Evolutionary conservation across 2,888 invertebrate genomes (phyloP).

Genomic region (Pseudococcus jackbeardsleyi): DNA sequence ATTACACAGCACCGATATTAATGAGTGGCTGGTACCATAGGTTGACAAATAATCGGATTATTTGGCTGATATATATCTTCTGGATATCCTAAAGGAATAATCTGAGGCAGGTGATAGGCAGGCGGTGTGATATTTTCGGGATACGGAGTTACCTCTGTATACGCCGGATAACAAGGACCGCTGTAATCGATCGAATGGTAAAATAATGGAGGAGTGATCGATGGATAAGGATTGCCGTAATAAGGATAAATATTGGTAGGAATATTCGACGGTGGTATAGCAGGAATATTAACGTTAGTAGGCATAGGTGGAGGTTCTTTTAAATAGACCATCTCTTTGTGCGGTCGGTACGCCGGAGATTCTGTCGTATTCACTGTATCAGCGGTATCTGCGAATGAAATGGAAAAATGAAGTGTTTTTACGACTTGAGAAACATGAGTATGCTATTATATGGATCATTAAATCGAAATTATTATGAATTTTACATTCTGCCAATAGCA

Average conservation of each 20-base stretch:
- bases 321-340: not conserved
- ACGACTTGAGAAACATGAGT: not conserved
- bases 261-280: not conserved
- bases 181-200: constrained; percentile 50
- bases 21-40: constrained; percentile 26
- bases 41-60: constrained; percentile 49
- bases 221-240: constrained; percentile 21
- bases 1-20: not conserved
- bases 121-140: constrained; percentile 19
- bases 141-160: not conserved
- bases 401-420: not conserved
- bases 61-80: constrained; percentile 26
- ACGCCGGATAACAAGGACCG: not conserved
- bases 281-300: not conserved
- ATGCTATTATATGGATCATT: too few species aligned
- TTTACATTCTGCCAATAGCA: not conserved
- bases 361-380: not conserved
- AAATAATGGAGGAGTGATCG: constrained; percentile 9
- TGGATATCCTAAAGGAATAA: constrained; percentile 34
- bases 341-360: not conserved
- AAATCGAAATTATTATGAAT: not conserved
- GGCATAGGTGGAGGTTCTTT: not conserved
- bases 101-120: constrained; percentile 28
- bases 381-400: not conserved
- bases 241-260: constrained; percentile 42